Percentiles rank a stretch among this genome's conserved stretches.
Conservation (phyloP, 2,797 vertebrate species). For the Coregonus sp. region DNA sequence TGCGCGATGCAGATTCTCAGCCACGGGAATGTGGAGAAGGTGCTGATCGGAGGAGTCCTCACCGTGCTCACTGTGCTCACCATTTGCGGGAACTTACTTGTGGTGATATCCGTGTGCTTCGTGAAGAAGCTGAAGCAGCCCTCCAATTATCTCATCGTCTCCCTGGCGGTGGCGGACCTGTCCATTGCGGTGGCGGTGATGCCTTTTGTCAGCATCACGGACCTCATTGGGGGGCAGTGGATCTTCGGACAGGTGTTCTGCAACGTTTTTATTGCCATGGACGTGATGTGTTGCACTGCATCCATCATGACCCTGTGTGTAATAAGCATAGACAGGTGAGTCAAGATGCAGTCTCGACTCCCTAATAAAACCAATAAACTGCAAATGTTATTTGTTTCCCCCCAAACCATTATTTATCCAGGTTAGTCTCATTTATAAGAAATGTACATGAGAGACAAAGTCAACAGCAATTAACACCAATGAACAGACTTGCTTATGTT, state of each 20-base stretch:
- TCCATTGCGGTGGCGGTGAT: constrained; percentile 95
- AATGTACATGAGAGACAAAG: neutral
- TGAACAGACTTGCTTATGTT: neutral
- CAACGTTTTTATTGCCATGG: constrained; percentile 98
- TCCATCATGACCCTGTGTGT: constrained; percentile 96
- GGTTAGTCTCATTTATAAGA: neutral
- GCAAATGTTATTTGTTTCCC: neutral
- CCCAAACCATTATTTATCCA: neutral
- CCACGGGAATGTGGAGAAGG: constrained; percentile 87
- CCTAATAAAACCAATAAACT: neutral
- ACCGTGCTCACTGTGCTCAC: constrained; percentile 90
- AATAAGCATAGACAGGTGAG: constrained; percentile 97
- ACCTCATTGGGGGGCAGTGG: constrained; percentile 96
- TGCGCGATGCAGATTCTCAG: constrained; percentile 83
- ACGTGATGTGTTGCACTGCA: constrained; percentile 98
- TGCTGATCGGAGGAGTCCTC: constrained; percentile 90
- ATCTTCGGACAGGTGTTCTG: constrained; percentile 94
- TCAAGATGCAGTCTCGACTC: neutral
- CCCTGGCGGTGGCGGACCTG: constrained; percentile 92
- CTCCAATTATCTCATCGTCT: constrained; percentile 96
- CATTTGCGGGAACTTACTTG: constrained; percentile 91
- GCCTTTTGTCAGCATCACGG: constrained; percentile 96
- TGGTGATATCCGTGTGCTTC: constrained; percentile 95
- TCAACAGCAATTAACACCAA: neutral
- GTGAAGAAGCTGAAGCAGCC: constrained; percentile 97